A percentile compares a stretch with the other conserved stretches of the same genome.
phyloP scores from a whole-genome alignment of 1,140 invertebrate genomes.

The Tigriopus japonicus region DNA sequence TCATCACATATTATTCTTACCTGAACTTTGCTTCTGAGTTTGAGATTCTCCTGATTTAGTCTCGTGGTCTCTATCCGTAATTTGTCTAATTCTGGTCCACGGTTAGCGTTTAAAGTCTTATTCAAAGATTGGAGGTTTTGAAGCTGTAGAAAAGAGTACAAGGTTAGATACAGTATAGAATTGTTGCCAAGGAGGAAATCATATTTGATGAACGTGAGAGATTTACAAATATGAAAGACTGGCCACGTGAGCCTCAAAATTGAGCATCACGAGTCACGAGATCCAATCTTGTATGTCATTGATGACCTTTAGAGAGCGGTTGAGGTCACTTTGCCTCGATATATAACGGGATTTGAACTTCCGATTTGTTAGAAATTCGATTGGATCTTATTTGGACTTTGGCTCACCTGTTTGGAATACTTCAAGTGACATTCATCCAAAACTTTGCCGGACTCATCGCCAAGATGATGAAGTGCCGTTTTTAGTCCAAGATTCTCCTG shows the following conservation, averaged over 20 bases:
- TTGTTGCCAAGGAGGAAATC: too few relatives aligned
- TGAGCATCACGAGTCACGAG: too few relatives aligned
- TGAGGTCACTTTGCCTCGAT: background rate
- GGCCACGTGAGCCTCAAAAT: too few relatives aligned
- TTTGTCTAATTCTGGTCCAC: background rate
- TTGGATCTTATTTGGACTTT: too few relatives aligned
- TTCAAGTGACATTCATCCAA: background rate
- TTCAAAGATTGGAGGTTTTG: too few relatives aligned
- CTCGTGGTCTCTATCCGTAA: background rate
- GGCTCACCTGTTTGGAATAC: too few relatives aligned
- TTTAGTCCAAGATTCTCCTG: background rate
- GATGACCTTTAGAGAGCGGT: background rate
- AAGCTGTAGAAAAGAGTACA: too few relatives aligned
- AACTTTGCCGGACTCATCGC: background rate
- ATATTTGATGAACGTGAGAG: too few relatives aligned
- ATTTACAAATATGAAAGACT: too few relatives aligned
- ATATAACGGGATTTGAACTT: background rate
- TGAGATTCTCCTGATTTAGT: background rate
- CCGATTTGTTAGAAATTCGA: background rate
- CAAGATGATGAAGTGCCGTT: background rate
- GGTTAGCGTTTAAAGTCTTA: background rate
- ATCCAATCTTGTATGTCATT: too few relatives aligned
- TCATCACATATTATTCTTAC: background rate
- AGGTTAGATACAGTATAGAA: too few relatives aligned
- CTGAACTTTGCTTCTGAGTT: background rate